A percentile compares a stretch with the other conserved stretches of the same genome.
Evolutionary conservation across 2,113 vertebrate species (phyloP).

Genomic region (Tiliqua scincoides): DNA sequence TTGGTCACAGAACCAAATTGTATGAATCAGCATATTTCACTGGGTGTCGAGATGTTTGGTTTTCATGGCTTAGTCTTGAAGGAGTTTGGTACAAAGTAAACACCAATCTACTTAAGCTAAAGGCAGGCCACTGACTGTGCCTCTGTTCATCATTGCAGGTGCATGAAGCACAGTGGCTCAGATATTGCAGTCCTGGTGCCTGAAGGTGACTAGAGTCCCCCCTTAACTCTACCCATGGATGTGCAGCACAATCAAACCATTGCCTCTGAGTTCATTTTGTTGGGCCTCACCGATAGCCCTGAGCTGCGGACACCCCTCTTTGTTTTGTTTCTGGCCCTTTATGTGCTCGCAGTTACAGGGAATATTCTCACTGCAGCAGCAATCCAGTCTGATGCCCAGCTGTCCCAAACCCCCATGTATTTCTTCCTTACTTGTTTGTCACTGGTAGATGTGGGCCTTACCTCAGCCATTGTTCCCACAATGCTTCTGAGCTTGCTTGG

Average conservation of each 20-base stretch:
- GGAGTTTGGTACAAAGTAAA: too few relatives aligned
- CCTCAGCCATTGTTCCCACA: not conserved
- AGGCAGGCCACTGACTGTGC: too few relatives aligned
- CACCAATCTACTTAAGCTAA: too few relatives aligned
- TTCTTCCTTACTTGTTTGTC: constrained; percentile 24
- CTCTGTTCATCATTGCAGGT: too few relatives aligned
- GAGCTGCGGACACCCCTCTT: constrained; percentile 51
- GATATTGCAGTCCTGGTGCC: too few relatives aligned
- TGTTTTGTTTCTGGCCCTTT: constrained; percentile 45
- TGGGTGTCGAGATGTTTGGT: too few relatives aligned
- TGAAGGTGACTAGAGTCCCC: too few relatives aligned
- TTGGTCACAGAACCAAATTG: too few relatives aligned
- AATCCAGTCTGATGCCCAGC: constrained; percentile 26
- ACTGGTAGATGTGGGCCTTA: not conserved
- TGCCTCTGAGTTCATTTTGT: constrained; percentile 56
- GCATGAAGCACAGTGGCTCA: too few relatives aligned
- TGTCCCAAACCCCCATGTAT: constrained; percentile 23
- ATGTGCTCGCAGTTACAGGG: constrained; percentile 46
- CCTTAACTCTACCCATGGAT: constrained; percentile 25
- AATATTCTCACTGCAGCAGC: constrained; percentile 43
- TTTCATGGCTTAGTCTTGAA: too few relatives aligned
- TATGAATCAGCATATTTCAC: too few relatives aligned
- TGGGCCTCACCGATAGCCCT: constrained; percentile 50
- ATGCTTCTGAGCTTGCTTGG: not conserved
- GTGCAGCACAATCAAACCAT: constrained; percentile 41